phyloP scores from a whole-genome alignment of 2,888 invertebrate species.

The Phasia obesa region DNA sequence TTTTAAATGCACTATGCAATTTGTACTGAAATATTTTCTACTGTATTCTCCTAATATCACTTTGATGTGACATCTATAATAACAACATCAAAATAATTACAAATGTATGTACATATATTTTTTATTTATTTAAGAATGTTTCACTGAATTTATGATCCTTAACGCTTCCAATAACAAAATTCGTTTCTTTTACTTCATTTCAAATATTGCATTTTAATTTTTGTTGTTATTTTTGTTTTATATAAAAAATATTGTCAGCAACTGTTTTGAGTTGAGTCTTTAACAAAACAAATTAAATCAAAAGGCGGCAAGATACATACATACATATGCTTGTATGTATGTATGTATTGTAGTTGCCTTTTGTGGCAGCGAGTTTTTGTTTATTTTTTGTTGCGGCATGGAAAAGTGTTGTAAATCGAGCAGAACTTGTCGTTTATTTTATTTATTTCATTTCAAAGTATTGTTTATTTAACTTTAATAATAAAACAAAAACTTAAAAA shows the following conservation, averaged over 20 bases:
- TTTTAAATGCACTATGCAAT: neutral
- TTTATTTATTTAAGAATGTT: slow-evolving; percentile 66
- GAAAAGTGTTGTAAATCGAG: slow-evolving; percentile 81
- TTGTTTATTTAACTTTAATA: slow-evolving; percentile 72
- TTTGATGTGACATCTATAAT: slow-evolving; percentile 65
- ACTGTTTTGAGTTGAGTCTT: slow-evolving; percentile 45
- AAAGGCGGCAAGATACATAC: slow-evolving; percentile 54
- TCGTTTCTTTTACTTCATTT: slow-evolving; percentile 82
- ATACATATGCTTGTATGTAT: too few species aligned
- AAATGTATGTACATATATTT: too few species aligned
- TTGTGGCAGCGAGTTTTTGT: slow-evolving; percentile 39
- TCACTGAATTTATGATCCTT: slow-evolving; percentile 70
- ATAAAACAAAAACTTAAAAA: slow-evolving; percentile 57
- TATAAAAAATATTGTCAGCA: slow-evolving; percentile 76
- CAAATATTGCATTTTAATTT: slow-evolving; percentile 82
- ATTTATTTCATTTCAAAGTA: slow-evolving; percentile 62
- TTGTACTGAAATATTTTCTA: neutral
- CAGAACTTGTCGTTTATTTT: slow-evolving; percentile 79
- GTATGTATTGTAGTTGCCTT: slow-evolving; percentile 24
- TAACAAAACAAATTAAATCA: slow-evolving; percentile 36
- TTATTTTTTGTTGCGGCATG: slow-evolving; percentile 75
- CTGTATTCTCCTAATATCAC: slow-evolving; percentile 4
- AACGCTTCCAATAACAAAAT: slow-evolving; percentile 69
- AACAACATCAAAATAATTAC: slow-evolving; percentile 50
- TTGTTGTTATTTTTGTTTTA: slow-evolving; percentile 74